Base-by-base conservation (phyloP, 1,140 invertebrate genomes). In the Tribolium madens region DNA sequence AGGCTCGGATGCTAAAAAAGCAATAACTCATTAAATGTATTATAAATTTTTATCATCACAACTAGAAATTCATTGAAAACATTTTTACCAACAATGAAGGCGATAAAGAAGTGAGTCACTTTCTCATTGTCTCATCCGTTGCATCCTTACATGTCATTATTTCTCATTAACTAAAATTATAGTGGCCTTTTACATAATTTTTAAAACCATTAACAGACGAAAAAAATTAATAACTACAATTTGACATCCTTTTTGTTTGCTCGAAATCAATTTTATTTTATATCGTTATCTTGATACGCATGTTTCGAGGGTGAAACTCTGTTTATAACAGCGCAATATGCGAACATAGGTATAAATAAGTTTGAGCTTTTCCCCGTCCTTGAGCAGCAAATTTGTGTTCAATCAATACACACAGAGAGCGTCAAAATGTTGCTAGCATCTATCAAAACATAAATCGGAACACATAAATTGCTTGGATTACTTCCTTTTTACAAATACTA, bases 1-100 rank as follows among this genome's bases (percentile, higher is more conserved):
- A 80, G 97, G 96, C 91, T 98, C 97, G 88, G 97, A 98, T 85
- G 96, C 97, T 98, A 74, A 91, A 86, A 87, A 79, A 52, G 9
- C 5, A 33, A 47, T 42, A 50, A 47, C 6, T 15, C 3, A 53
- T n/a, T n/a, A n/a, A n/a, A n/a, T n/a, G n/a, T n/a, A n/a, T n/a
- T n/a, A n/a, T n/a, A n/a, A n/a, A n/a, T n/a, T n/a, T n/a, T n/a
- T n/a, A n/a, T n/a, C n/a, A n/a, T n/a, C n/a, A n/a, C n/a, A n/a
- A n/a, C n/a, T n/a, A n/a, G n/a, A n/a, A n/a, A n/a, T n/a, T n/a
- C n/a, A n/a, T n/a, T n/a, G n/a, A n/a, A n/a, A n/a, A 21, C 1
- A 21, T 21, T 21, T 21, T 21, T 21, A 21, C 1, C 18, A 21
- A 21, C 18, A 21, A 21, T 21, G 4, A 21, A 21, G 1, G 6